Evolutionary conservation across 1,140 invertebrate genomes (phyloP).

Genomic region (Frieseomelitta varia): DNA sequence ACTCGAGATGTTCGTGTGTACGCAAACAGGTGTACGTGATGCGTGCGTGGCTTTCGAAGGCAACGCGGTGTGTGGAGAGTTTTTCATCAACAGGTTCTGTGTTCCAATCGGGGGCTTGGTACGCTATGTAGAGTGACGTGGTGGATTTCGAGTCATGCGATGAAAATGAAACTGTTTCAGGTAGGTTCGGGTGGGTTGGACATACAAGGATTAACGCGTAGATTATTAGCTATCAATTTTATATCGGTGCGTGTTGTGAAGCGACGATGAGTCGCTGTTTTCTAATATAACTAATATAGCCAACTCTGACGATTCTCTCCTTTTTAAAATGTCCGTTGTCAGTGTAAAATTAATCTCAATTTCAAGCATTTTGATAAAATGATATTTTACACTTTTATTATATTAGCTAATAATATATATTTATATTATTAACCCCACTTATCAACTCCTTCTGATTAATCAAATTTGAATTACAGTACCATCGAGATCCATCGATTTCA

Average conservation of each 20-base stretch:
- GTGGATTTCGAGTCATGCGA: neutral
- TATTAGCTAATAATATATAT: too few relatives aligned
- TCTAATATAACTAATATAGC: neutral
- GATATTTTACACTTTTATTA: too few relatives aligned
- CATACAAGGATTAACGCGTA: neutral
- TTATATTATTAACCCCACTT: too few relatives aligned
- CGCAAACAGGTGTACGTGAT: conserved; percentile 15
- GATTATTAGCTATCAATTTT: neutral
- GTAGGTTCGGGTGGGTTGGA: neutral
- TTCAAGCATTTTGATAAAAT: neutral
- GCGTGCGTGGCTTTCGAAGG: conserved; percentile 6
- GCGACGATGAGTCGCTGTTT: neutral
- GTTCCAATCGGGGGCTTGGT: neutral
- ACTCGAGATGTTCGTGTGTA: neutral
- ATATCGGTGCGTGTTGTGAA: neutral
- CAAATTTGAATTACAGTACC: neutral
- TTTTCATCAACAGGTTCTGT: conserved; percentile 45
- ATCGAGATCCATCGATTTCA: neutral
- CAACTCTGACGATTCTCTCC: neutral
- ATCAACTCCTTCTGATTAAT: too few relatives aligned
- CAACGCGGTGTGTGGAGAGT: neutral
- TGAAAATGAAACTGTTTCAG: neutral
- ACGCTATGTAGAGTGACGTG: neutral
- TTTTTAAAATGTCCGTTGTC: too few relatives aligned
- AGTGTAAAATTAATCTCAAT: neutral